Conservation (phyloP, 2,113 vertebrate genomes). For the Etheostoma spectabile region DNA sequence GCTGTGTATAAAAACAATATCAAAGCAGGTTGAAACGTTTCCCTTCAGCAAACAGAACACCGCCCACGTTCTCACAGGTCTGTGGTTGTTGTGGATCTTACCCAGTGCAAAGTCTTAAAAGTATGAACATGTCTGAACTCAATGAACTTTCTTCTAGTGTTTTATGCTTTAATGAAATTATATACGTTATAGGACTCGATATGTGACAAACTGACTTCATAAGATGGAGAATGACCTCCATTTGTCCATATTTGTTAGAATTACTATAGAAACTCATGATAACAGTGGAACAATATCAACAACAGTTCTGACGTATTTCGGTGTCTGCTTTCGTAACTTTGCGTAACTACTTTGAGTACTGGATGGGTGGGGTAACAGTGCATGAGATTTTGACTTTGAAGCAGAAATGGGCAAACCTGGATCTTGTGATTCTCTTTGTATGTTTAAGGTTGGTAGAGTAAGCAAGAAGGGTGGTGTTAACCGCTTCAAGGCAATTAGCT, state of each 20-base stretch:
- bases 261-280: background rate
- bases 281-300: accelerated
- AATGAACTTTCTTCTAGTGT: background rate
- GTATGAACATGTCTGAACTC: background rate
- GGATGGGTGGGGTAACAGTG: background rate
- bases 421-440: no score
- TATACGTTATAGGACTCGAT: background rate
- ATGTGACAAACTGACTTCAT: background rate
- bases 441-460: background rate
- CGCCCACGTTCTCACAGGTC: background rate
- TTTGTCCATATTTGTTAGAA: no score
- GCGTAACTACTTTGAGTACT: background rate
- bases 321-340: conserved; percentile 4
- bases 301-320: background rate
- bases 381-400: background rate
- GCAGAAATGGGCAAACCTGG: background rate
- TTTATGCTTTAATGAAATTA: background rate
- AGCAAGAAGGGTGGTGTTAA: background rate
- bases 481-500: background rate
- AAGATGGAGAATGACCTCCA: background rate
- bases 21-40: conserved; percentile 10
- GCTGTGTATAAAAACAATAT: background rate
- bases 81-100: background rate
- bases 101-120: no score
- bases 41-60: background rate